Evolutionary conservation across 1,140 invertebrate genomes (phyloP).

Genomic region (Bombus confusus): DNA sequence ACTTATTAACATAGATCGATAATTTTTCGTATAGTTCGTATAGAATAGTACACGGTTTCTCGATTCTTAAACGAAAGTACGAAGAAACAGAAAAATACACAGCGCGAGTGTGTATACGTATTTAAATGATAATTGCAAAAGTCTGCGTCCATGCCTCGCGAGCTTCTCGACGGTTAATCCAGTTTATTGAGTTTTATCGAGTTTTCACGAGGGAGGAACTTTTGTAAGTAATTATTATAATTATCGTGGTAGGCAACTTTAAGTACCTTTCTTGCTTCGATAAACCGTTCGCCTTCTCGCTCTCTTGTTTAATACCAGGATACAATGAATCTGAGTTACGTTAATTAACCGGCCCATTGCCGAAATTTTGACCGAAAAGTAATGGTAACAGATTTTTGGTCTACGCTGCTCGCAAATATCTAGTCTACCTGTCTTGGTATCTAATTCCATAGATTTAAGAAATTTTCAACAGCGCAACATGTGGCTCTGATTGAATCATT

Average conservation of each 20-base stretch:
- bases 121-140: slow-evolving; percentile 47
- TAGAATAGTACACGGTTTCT: not conserved
- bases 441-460: not conserved
- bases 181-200: slow-evolving; percentile 49
- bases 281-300: slow-evolving; percentile 1
- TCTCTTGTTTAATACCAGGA: slow-evolving; percentile 6
- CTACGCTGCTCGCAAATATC: not conserved
- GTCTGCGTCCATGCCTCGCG: slow-evolving; percentile 6
- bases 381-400: slow-evolving; percentile 23
- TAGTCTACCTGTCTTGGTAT: not conserved
- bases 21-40: no score
- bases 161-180: slow-evolving; percentile 38
- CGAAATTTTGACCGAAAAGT: not conserved
- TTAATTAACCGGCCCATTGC: slow-evolving; percentile 12
- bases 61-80: not conserved
- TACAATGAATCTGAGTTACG: not conserved
- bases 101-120: not conserved
- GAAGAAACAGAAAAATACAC: not conserved
- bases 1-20: not conserved
- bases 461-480: not conserved
- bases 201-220: slow-evolving; percentile 31
- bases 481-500: no score
- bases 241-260: slow-evolving; percentile 38
- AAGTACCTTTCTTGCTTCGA: slow-evolving; percentile 30
- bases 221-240: slow-evolving; percentile 53